Percentiles rank a stretch among this genome's conserved stretches.
These are phyloP conservation scores for Episyrphus balteatus DNA, from an alignment of 1,140 invertebrate species.

Conservation along the genomic window DNA sequence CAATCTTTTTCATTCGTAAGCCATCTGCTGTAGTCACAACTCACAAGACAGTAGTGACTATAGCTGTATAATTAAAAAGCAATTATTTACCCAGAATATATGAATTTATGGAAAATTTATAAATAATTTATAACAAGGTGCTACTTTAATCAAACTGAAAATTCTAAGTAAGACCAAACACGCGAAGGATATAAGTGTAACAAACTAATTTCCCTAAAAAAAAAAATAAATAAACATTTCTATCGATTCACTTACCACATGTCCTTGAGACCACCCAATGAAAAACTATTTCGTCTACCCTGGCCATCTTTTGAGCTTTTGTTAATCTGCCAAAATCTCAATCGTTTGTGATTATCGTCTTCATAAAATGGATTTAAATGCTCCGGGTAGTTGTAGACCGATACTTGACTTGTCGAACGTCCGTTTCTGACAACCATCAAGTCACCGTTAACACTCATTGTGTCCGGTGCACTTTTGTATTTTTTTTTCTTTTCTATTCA, in stretches of 20 bases:
- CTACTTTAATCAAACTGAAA: no score
- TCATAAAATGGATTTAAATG: constrained; percentile 61
- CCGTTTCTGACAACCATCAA: constrained; percentile 13
- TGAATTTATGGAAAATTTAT: no score
- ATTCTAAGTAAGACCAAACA: no score
- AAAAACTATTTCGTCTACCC: constrained; percentile 44
- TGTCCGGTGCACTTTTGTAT: no score
- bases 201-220: neutral
- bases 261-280: constrained; percentile 43
- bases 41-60: no score
- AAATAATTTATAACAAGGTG: no score
- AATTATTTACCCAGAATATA: no score
- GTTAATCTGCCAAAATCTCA: constrained; percentile 44
- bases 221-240: neutral
- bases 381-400: constrained; percentile 57
- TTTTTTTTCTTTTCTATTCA: no score
- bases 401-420: constrained; percentile 30
- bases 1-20: no score
- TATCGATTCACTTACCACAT: constrained; percentile 38
- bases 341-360: constrained; percentile 47
- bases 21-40: no score
- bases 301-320: constrained; percentile 16
- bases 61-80: no score
- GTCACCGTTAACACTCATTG: constrained; percentile 11
- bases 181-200: no score